Evolutionary conservation across 1,140 invertebrate genomes (phyloP).

Genomic region (Calliphora vicina): DNA sequence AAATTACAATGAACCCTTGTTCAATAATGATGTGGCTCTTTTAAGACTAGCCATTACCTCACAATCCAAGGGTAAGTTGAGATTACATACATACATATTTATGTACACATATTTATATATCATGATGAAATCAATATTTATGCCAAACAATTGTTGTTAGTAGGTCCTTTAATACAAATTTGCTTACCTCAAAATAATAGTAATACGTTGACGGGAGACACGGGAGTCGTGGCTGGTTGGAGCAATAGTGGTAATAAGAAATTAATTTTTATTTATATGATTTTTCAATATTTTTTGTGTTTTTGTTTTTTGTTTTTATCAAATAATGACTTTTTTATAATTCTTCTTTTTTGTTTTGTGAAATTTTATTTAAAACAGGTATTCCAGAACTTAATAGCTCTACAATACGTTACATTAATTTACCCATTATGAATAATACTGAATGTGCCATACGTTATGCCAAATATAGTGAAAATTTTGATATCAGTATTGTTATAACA

Average conservation of each 20-base stretch:
- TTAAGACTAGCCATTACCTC: conserved; percentile 60
- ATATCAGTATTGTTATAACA: conserved; percentile 60
- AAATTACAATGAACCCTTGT: conserved; percentile 68
- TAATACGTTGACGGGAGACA: conserved; percentile 60
- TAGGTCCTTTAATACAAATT: conserved; percentile 47
- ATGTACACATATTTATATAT: background rate
- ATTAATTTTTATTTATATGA: conserved; percentile 1
- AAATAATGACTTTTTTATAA: conserved; percentile 8
- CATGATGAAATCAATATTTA: no score
- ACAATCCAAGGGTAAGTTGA: conserved; percentile 30
- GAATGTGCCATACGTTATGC: conserved; percentile 56
- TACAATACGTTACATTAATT: conserved; percentile 64
- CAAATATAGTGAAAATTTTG: conserved; percentile 62
- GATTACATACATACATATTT: background rate
- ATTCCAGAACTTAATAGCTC: conserved; percentile 9
- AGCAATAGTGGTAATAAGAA: conserved; percentile 56
- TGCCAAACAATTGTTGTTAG: no score
- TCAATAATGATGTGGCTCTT: conserved; percentile 74
- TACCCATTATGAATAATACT: conserved; percentile 64
- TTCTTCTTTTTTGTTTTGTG: background rate
- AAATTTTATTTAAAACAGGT: conserved; percentile 29
- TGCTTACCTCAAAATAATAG: conserved; percentile 64
- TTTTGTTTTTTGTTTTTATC: conserved; percentile 20
- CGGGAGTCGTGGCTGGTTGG: conserved; percentile 68
- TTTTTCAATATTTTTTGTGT: background rate